A percentile compares a stretch with the other conserved stretches of the same genome.
Conservation (phyloP, 2,888 invertebrate species). For the Zygaena filipendulae region DNA sequence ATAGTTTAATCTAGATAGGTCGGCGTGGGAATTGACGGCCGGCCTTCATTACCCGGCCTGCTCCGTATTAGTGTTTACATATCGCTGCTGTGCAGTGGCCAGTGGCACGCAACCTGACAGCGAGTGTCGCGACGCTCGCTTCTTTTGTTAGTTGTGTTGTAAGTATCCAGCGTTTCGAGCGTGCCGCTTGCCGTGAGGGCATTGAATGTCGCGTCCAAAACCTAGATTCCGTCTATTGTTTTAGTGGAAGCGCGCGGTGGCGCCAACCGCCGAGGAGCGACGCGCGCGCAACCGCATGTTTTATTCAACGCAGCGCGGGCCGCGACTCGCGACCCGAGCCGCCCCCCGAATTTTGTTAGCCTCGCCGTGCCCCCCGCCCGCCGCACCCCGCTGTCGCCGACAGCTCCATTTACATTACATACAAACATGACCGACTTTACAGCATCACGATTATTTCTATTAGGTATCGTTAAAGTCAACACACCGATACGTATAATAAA, state of each 20-base stretch:
- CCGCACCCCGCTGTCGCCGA: conserved; percentile 29
- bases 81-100: conserved; percentile 18
- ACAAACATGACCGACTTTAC: conserved; percentile 50
- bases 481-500: conserved; percentile 25
- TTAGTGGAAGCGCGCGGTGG: conserved; percentile 23
- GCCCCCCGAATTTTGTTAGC: conserved; percentile 55
- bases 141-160: no score
- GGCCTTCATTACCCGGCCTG: no score
- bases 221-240: conserved; percentile 45
- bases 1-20: no score
- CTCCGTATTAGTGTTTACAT: no score
- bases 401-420: conserved; percentile 60
- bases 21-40: not conserved
- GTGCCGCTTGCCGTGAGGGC: conserved; percentile 2
- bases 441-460: conserved; percentile 39
- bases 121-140: no score
- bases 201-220: conserved; percentile 20
- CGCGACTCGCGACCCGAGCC: conserved; percentile 55
- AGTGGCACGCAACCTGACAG: conserved; percentile 19
- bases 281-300: conserved; percentile 35
- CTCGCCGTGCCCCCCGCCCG: conserved; percentile 28
- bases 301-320: conserved; percentile 46
- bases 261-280: conserved; percentile 33
- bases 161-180: not conserved
- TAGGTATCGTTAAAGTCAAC: conserved; percentile 40